Percentiles rank a stretch among this genome's conserved stretches.
phyloP scores from a whole-genome alignment of 2,888 invertebrate genomes.

The Leucoptera coffeella region DNA sequence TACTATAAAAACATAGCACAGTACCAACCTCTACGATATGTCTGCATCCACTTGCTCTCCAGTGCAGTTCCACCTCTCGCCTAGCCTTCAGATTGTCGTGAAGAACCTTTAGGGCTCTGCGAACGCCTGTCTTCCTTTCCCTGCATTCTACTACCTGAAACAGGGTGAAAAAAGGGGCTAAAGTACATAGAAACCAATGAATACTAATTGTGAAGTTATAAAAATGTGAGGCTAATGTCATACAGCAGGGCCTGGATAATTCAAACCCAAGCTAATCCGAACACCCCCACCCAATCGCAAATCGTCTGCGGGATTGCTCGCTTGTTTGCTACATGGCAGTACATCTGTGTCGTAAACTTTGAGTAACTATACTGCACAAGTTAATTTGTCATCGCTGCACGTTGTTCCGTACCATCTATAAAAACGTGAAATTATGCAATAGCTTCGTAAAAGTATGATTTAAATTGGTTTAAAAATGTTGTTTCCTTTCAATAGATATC shows the following conservation, averaged over 20 bases:
- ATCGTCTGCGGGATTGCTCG: no score
- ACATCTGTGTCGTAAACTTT: no score
- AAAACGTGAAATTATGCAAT: no score
- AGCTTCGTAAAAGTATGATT: no score
- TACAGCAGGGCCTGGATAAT: no score
- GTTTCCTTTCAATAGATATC: no score
- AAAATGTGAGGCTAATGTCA: neutral
- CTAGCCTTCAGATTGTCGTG: conserved; percentile 89
- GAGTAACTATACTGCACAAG: neutral
- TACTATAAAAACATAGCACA: no score
- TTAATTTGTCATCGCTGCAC: neutral
- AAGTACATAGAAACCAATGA: neutral
- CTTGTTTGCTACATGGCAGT: no score
- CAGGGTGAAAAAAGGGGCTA: conserved; percentile 1
- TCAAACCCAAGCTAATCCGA: no score
- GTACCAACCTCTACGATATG: conserved; percentile 87
- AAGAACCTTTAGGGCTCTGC: conserved; percentile 90
- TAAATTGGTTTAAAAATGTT: no score
- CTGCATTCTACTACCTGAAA: conserved; percentile 84
- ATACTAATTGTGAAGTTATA: neutral
- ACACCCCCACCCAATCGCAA: no score
- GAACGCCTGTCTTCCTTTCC: conserved; percentile 65
- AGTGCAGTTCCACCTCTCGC: conserved; percentile 93
- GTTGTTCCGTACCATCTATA: no score
- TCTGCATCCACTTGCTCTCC: conserved; percentile 83